Conservation (phyloP, 2,113 vertebrate genomes). For the Saiga tatarica region DNA sequence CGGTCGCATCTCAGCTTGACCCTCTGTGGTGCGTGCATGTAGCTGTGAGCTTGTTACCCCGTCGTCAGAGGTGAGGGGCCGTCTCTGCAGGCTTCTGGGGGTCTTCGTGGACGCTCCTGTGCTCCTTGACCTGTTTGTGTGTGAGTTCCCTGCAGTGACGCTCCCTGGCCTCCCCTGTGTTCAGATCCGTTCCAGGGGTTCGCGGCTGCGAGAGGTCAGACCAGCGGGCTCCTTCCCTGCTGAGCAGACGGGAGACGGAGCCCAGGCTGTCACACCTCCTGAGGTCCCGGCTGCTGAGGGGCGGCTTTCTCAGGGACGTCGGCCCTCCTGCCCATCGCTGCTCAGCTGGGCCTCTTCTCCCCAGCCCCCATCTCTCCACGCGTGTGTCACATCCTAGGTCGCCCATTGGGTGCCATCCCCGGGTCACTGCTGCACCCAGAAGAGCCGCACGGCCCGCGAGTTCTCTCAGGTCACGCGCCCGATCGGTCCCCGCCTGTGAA, state of each 20-base stretch:
- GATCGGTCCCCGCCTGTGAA: fast-evolving
- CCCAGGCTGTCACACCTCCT: fast-evolving
- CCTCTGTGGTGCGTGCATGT: fast-evolving
- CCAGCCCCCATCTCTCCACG: fast-evolving
- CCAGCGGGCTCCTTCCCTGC: fast-evolving
- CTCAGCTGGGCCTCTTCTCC: not conserved
- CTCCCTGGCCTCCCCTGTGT: fast-evolving
- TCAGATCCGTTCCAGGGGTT: not conserved
- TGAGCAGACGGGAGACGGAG: not conserved
- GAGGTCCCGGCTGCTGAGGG: not conserved
- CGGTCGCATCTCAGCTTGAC: fast-evolving
- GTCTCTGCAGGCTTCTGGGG: fast-evolving
- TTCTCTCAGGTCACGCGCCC: not conserved
- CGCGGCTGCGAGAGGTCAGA: fast-evolving
- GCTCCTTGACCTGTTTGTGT: fast-evolving
- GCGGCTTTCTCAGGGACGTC: fast-evolving
- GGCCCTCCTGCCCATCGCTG: fast-evolving
- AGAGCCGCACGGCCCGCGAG: fast-evolving
- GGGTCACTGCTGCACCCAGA: fast-evolving
- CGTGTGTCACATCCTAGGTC: fast-evolving
- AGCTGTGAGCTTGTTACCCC: fast-evolving
- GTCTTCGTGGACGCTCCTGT: not conserved
- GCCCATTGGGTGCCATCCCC: fast-evolving
- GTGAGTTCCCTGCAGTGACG: fast-evolving
- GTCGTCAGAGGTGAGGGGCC: fast-evolving